Conservation (phyloP, 2,113 vertebrate species). For the Neolamprologus toae region DNA sequence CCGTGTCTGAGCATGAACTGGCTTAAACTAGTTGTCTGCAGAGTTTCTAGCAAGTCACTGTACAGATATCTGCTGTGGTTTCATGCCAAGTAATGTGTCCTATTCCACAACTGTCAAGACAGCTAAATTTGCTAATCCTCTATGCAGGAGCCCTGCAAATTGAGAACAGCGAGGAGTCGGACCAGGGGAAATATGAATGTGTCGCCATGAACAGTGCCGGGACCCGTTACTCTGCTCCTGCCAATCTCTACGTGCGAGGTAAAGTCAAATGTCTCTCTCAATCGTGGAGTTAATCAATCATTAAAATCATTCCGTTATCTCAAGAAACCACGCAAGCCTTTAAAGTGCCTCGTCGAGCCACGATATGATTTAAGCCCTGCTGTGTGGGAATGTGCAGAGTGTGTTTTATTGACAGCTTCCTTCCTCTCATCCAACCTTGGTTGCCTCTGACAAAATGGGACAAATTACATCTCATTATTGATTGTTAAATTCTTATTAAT, state of each 20-base stretch:
- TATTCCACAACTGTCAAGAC: slow-evolving; percentile 26
- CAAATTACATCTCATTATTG: background rate
- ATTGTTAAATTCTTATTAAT: background rate
- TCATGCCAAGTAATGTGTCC: slow-evolving; percentile 8
- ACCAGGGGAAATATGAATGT: slow-evolving; percentile 97
- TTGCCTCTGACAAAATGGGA: background rate
- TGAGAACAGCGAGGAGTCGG: slow-evolving; percentile 93
- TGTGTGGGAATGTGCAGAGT: background rate
- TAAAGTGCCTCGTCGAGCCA: background rate
- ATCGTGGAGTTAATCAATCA: background rate
- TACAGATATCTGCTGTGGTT: slow-evolving; percentile 18
- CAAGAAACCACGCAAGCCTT: background rate
- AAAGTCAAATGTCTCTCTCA: slow-evolving; percentile 58
- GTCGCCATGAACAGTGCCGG: slow-evolving; percentile 92
- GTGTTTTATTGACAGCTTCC: background rate
- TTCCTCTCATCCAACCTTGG: background rate
- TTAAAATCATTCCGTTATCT: background rate
- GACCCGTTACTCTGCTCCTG: slow-evolving; percentile 92
- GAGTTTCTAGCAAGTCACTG: slow-evolving; percentile 8
- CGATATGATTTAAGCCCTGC: background rate
- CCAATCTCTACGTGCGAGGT: slow-evolving; percentile 96
- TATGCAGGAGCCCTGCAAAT: slow-evolving; percentile 89
- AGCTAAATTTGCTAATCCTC: slow-evolving; percentile 52
- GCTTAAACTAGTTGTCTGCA: slow-evolving; percentile 8
- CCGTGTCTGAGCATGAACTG: slow-evolving; percentile 6